Evolutionary conservation across 2,888 invertebrate genomes (phyloP).

Genomic region (Nomada hirtipes): DNA sequence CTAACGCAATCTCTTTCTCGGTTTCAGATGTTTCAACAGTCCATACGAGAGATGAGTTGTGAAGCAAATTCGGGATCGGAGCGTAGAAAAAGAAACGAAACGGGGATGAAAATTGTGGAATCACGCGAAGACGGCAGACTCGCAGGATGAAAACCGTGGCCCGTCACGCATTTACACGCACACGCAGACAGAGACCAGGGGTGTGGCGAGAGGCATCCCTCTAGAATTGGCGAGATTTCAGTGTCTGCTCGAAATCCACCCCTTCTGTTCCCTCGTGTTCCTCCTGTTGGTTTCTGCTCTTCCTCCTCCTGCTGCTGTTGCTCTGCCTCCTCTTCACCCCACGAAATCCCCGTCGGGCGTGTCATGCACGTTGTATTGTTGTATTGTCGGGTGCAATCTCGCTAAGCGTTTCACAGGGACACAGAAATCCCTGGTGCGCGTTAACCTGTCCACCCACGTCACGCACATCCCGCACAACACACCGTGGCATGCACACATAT

Average conservation of each 20-base stretch:
- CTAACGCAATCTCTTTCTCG: background rate
- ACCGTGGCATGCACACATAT: constrained; percentile 23
- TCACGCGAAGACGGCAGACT: constrained; percentile 25
- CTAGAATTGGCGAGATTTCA: constrained; percentile 84
- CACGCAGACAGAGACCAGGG: constrained; percentile 61
- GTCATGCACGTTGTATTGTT: constrained; percentile 83
- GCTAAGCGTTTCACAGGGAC: constrained; percentile 83
- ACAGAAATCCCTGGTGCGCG: constrained; percentile 74
- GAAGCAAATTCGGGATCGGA: constrained; percentile 29
- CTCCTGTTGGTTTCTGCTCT: constrained; percentile 42
- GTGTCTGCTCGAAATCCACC: constrained; percentile 76
- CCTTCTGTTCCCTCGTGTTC: constrained; percentile 48
- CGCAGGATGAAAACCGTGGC: constrained; percentile 50
- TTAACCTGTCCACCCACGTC: constrained; percentile 82
- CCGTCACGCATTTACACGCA: constrained; percentile 38
- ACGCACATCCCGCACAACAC: constrained; percentile 65
- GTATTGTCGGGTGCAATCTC: constrained; percentile 84
- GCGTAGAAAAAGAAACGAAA: constrained; percentile 17
- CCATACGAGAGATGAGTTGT: too few species aligned
- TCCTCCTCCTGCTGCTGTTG: constrained; percentile 57
- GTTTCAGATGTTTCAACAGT: background rate
- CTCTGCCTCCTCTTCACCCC: constrained; percentile 55
- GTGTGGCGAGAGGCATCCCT: constrained; percentile 81
- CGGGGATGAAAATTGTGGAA: constrained; percentile 50
- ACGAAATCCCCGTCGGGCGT: constrained; percentile 81